These are phyloP conservation scores for Cossypha polioptera DNA, from an alignment of 2,797 vertebrate genomes.

Conservation along the genomic window DNA sequence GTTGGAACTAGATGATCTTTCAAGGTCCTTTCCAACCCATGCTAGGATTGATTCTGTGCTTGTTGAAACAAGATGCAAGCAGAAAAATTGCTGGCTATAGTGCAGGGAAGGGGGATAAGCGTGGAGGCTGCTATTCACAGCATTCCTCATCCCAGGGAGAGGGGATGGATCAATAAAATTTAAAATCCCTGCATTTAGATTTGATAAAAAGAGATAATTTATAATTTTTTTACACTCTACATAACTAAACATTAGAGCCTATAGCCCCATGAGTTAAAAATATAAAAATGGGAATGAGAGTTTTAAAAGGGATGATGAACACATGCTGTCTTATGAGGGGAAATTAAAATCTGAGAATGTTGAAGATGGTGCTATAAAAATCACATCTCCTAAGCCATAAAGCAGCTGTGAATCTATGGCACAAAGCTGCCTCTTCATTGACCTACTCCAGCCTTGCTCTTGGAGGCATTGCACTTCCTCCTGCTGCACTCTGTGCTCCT, in stretches of 20 bases:
- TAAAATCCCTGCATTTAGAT: neutral
- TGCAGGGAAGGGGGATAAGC: rapidly evolving
- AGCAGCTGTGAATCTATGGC: neutral
- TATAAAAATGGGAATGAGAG: neutral
- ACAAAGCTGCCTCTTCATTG: neutral
- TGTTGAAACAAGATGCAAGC: neutral
- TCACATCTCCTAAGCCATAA: neutral
- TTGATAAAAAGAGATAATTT: neutral
- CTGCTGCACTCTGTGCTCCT: rapidly evolving
- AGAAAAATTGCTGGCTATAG: neutral
- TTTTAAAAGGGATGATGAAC: neutral
- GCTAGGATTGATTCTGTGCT: neutral
- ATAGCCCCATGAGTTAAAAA: neutral
- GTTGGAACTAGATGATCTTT: neutral
- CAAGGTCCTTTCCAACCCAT: neutral
- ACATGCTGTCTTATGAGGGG: neutral
- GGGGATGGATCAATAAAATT: neutral
- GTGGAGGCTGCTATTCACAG: neutral
- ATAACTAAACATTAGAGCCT: conserved; percentile 4
- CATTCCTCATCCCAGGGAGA: neutral
- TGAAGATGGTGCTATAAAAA: neutral
- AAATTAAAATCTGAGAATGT: neutral
- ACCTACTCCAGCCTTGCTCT: neutral
- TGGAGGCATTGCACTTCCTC: neutral
- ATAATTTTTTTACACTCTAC: neutral